Base-by-base conservation (phyloP, 2,888 invertebrate genomes). In the Epistrophe grossulariae region DNA sequence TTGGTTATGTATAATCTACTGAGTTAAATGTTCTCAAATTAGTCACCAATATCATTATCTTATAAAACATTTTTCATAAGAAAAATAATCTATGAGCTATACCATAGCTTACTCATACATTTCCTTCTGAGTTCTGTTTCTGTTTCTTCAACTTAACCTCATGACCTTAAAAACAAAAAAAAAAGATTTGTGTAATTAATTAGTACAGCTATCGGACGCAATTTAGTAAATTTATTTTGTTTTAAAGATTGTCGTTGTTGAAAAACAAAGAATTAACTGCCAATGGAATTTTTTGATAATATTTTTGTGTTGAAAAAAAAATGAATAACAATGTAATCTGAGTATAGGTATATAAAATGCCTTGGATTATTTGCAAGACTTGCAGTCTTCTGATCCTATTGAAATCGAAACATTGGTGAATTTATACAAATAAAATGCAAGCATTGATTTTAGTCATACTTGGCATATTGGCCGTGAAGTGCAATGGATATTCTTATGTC, bases 401-500 rank as follows among this genome's bases (percentile, higher is more conserved):
- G 43, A 55, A 50, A 28, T 45, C 24, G n/a, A 31, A 17, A 28
- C 3, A 28, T 28, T 7, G 10, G 7, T 17, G 13, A 24, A 52
- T 48, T 48, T 17, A 8, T 38, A 28, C 38, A 35, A 74, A 70
- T n/a, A n/a, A 28, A 35, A 81, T 84, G 77, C 77, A 72, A 55
- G n/a, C 64, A 19, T 60, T 76, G 10, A 35, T 59, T 40, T 62
- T 59, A 9, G 0, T 73, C 9, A 6, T 73, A 13, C n/a, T 77
- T 11, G 60, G 31, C 19, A 40, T 68, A 17, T 11, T 79, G 38
- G 60, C 68, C 17, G 55, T 62, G n/a, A n/a, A n/a, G 8, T 73
- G 73, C 15, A 43, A 72, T 62, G 81, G 85, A n/a, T 81, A 82
- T 57, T 78, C 81, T 17, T 85, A 78, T 38, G 17, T 73, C 10